These are phyloP conservation scores for Drosophila macrospina DNA, from an alignment of 2,888 invertebrate genomes.

Conservation along the genomic window DNA sequence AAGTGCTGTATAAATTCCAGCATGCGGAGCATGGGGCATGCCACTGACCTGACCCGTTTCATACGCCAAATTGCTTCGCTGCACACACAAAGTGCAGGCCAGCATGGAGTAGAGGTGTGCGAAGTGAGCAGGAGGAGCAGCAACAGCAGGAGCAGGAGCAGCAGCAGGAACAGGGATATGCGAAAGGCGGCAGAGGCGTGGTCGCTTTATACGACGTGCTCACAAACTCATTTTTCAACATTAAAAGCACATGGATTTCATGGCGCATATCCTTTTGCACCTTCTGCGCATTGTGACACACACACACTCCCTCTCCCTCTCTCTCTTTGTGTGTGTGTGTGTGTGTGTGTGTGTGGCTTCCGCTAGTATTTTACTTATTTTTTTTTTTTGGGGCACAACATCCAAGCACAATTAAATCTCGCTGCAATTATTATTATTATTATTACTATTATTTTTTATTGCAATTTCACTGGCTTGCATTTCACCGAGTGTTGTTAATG, in stretches of 20 bases:
- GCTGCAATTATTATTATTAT: conserved; percentile 70
- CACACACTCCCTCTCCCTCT: too few species aligned
- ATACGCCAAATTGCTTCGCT: conserved; percentile 78
- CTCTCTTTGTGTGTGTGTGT: not conserved
- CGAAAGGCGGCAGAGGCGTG: conserved; percentile 2
- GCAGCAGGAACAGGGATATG: not conserved
- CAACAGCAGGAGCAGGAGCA: not conserved
- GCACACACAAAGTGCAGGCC: conserved; percentile 64
- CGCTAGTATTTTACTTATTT: conserved; percentile 14
- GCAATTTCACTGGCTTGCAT: conserved; percentile 18
- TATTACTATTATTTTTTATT: conserved; percentile 40
- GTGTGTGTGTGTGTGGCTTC: conserved; percentile 32
- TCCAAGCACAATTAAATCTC: conserved; percentile 72
- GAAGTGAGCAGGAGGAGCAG: not conserved
- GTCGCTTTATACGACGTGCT: conserved; percentile 58
- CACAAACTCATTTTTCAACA: conserved; percentile 75
- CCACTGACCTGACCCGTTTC: conserved; percentile 76
- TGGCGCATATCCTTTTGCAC: conserved; percentile 69
- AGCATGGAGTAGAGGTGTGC: not conserved
- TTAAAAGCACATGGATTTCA: conserved; percentile 76
- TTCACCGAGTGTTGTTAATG: conserved; percentile 61
- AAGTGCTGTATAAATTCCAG: conserved; percentile 71
- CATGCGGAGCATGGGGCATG: conserved; percentile 22
- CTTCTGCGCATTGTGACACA: conserved; percentile 62
- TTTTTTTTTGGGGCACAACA: conserved; percentile 40